Conservation (phyloP, 2,797 vertebrate genomes). For the Triplophysa bombifrons region DNA sequence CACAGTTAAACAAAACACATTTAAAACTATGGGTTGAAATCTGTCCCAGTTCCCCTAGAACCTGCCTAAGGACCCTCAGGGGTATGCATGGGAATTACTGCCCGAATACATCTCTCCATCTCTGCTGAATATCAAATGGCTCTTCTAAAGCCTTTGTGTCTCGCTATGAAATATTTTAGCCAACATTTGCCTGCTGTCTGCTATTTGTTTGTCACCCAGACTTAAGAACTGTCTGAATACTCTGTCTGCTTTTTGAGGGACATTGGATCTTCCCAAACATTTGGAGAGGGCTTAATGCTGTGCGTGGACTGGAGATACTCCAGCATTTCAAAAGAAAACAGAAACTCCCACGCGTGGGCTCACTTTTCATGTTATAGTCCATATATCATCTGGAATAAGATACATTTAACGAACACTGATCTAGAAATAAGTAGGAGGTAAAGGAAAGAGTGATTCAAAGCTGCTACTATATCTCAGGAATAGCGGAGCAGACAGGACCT, state of each 20-base stretch:
- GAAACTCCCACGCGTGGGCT: constrained; percentile 34
- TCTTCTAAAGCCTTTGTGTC: constrained; percentile 42
- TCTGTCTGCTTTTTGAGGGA: constrained; percentile 50
- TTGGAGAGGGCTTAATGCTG: constrained; percentile 36
- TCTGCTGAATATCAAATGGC: background rate
- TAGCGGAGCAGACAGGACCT: background rate
- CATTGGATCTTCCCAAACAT: constrained; percentile 47
- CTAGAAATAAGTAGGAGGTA: constrained; percentile 21
- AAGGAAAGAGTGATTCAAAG: background rate
- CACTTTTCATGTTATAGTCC: constrained; percentile 23
- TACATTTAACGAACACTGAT: constrained; percentile 28
- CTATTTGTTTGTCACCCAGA: constrained; percentile 58
- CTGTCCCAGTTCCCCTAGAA: background rate
- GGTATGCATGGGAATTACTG: background rate
- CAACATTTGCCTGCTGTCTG: constrained; percentile 54
- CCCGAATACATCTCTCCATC: background rate
- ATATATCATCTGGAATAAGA: constrained; percentile 20
- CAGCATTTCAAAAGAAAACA: constrained; percentile 41
- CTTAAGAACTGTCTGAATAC: constrained; percentile 55
- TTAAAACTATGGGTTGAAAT: background rate
- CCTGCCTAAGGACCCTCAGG: background rate
- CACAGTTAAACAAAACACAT: background rate
- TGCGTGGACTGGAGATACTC: constrained; percentile 28
- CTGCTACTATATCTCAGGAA: constrained; percentile 25
- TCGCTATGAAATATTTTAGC: constrained; percentile 55